Evolutionary conservation across 2,113 vertebrate genomes (phyloP).

Genomic region (Candoia aspera): DNA sequence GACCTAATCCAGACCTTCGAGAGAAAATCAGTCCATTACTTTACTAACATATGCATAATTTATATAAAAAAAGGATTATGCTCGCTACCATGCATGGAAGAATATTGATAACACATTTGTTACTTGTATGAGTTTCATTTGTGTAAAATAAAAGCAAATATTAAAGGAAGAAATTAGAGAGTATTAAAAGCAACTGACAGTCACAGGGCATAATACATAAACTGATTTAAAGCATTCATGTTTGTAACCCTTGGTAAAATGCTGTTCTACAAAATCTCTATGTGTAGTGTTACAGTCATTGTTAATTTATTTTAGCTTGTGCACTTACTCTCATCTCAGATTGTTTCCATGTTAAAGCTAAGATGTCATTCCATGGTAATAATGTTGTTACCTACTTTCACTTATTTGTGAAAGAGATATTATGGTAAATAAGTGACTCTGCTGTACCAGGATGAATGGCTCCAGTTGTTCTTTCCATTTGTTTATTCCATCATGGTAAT

Average conservation of each 20-base stretch:
- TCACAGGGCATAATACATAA: conserved; percentile 36
- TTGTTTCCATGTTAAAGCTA: conserved; percentile 62
- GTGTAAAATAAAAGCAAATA: conserved; percentile 40
- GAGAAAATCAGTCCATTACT: conserved; percentile 45
- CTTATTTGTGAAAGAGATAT: conserved; percentile 41
- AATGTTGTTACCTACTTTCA: conserved; percentile 9
- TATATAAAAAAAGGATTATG: conserved; percentile 33
- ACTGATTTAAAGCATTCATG: conserved; percentile 18
- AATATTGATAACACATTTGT: conserved; percentile 40
- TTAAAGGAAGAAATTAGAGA: conserved; percentile 29
- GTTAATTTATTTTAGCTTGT: conserved; percentile 40
- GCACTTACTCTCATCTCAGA: conserved; percentile 45
- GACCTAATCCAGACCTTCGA: conserved; percentile 37
- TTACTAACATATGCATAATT: conserved; percentile 12
- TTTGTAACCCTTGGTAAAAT: conserved; percentile 36
- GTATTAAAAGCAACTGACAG: conserved; percentile 6
- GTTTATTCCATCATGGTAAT: background rate
- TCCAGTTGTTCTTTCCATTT: background rate
- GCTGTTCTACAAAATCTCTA: conserved; percentile 44
- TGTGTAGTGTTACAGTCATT: conserved; percentile 32
- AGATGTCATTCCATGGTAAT: conserved; percentile 25
- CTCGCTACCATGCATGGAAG: background rate
- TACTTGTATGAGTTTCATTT: conserved; percentile 36
- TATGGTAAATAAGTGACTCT: background rate
- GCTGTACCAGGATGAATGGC: background rate